Percentiles rank a stretch among this genome's conserved stretches.
phyloP scores from a whole-genome alignment of 2,113 vertebrate species.

The Passer domesticus region DNA sequence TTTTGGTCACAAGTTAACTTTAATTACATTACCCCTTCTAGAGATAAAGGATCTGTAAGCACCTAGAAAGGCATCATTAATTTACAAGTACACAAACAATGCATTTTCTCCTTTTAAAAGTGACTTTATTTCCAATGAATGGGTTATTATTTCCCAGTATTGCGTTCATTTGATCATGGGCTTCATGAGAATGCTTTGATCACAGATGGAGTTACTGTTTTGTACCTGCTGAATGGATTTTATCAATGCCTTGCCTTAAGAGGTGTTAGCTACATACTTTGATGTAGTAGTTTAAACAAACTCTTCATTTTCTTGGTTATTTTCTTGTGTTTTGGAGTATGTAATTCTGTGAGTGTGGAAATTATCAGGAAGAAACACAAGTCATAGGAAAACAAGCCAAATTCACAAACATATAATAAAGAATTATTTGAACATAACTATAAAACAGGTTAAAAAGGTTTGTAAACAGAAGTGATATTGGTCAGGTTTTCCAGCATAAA shows the following conservation, averaged over 20 bases:
- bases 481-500: not conserved
- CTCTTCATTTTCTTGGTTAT: not conserved
- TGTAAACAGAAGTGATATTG: not conserved
- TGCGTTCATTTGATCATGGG: not conserved
- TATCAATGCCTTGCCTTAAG: not conserved
- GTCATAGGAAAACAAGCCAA: not conserved
- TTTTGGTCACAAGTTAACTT: slow-evolving; percentile 24
- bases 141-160: not conserved
- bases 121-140: not conserved
- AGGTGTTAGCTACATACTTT: not conserved
- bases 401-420: not conserved
- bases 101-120: not conserved
- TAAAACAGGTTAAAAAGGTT: not conserved
- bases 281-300: not conserved
- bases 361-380: not conserved
- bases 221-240: not conserved
- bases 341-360: not conserved
- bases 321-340: not conserved
- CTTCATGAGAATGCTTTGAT: not conserved
- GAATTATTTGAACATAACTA: not conserved
- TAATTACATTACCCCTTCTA: not conserved
- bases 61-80: not conserved
- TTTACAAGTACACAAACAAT: not conserved
- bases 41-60: not conserved
- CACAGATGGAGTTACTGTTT: not conserved